These are phyloP conservation scores for Bryconaethiops microstoma DNA, from an alignment of 2,797 vertebrate species.

Conservation along the genomic window DNA sequence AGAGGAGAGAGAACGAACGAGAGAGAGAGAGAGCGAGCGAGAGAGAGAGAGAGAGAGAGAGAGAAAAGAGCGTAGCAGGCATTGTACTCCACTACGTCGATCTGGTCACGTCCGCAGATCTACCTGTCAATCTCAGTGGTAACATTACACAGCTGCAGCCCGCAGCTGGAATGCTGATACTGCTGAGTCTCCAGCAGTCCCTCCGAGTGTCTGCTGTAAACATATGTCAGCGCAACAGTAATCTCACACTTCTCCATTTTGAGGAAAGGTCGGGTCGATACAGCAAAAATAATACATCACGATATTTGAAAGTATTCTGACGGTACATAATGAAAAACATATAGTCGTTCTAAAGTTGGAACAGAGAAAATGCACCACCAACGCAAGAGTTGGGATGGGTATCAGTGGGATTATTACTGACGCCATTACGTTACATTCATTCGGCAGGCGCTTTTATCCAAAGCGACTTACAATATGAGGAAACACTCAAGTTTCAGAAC, in stretches of 20 bases:
- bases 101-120: not conserved
- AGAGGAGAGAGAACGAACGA: not conserved
- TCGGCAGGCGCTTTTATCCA: too few relatives aligned
- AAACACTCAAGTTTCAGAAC: too few relatives aligned
- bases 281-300: too few relatives aligned
- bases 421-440: too few relatives aligned
- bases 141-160: constrained; percentile 6
- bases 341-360: too few relatives aligned
- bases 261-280: too few relatives aligned
- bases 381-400: too few relatives aligned
- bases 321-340: too few relatives aligned
- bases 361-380: too few relatives aligned
- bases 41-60: not conserved
- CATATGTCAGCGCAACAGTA: not conserved
- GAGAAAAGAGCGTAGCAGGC: not conserved
- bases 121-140: constrained; percentile 20
- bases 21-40: not conserved
- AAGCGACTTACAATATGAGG: too few relatives aligned
- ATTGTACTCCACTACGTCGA: not conserved
- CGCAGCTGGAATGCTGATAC: constrained; percentile 8
- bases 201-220: constrained; percentile 1
- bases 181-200: not conserved
- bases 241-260: not conserved
- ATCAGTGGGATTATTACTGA: too few relatives aligned
- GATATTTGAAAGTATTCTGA: too few relatives aligned